These are phyloP conservation scores for Falco naumanni DNA, from an alignment of 2,797 vertebrate genomes.

Conservation along the genomic window DNA sequence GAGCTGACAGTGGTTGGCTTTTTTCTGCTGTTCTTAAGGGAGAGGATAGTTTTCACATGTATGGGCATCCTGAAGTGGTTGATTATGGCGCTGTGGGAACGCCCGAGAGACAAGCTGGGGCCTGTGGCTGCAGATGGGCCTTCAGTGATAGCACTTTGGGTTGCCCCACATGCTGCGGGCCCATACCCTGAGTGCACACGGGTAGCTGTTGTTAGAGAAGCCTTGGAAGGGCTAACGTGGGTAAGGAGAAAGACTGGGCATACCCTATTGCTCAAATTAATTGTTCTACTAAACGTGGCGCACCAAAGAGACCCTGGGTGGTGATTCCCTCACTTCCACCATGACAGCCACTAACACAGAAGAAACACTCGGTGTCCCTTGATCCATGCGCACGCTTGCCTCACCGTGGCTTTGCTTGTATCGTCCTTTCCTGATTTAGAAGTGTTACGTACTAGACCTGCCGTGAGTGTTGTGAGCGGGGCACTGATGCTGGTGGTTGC, in stretches of 20 bases:
- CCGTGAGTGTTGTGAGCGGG: not conserved
- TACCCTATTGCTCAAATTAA: fast-evolving
- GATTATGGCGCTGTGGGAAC: not conserved
- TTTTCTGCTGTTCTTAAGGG: not conserved
- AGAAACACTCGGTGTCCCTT: fast-evolving
- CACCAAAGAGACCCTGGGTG: not conserved
- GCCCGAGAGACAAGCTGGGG: not conserved
- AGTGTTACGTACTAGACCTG: fast-evolving
- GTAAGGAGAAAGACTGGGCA: not conserved
- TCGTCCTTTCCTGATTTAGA: fast-evolving
- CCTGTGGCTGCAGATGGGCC: not conserved
- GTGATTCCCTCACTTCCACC: not conserved
- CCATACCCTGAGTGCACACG: fast-evolving
- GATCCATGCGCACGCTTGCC: fast-evolving
- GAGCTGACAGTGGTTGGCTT: not conserved
- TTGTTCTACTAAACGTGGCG: fast-evolving
- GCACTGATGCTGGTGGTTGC: no score
- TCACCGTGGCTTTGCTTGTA: fast-evolving
- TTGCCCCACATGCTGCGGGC: fast-evolving
- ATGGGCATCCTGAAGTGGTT: fast-evolving
- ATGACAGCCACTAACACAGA: not conserved
- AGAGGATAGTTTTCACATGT: not conserved
- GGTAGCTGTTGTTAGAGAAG: no score
- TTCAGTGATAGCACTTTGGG: fast-evolving
- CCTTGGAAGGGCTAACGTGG: not conserved